Conservation (phyloP, 2,888 invertebrate genomes). For the Netelia inedita region DNA sequence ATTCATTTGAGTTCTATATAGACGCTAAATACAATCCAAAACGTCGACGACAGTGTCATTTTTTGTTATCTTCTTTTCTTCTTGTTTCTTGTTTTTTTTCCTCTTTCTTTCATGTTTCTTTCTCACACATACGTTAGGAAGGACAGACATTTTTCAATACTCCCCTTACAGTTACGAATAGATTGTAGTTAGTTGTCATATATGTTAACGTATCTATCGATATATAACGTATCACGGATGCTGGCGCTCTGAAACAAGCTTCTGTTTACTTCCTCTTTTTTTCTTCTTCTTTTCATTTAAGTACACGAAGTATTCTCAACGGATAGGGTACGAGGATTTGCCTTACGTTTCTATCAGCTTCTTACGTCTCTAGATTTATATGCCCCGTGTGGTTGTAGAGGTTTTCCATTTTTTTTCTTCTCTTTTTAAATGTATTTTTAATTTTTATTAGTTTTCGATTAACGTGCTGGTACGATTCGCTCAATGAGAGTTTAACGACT, state of each 20-base stretch:
- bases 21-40: slow-evolving; percentile 71
- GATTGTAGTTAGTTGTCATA: slow-evolving; percentile 72
- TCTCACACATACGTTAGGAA: slow-evolving; percentile 63
- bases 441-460: slow-evolving; percentile 56
- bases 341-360: slow-evolving; percentile 77
- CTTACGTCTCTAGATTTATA: slow-evolving; percentile 78
- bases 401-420: slow-evolving; percentile 69
- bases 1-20: slow-evolving; percentile 60
- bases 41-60: slow-evolving; percentile 68
- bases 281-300: slow-evolving; percentile 69
- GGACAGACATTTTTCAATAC: slow-evolving; percentile 64
- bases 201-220: slow-evolving; percentile 73
- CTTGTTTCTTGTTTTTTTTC: slow-evolving; percentile 60
- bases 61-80: slow-evolving; percentile 49
- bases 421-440: slow-evolving; percentile 58
- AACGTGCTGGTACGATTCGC: slow-evolving; percentile 52
- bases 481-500: slow-evolving; percentile 59
- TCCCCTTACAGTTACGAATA: slow-evolving; percentile 69
- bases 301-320: slow-evolving; percentile 76
- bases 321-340: slow-evolving; percentile 72
- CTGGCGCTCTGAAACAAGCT: slow-evolving; percentile 74
- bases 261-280: slow-evolving; percentile 56
- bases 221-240: slow-evolving; percentile 76
- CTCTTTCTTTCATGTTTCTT: slow-evolving; percentile 47
- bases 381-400: slow-evolving; percentile 80